Percentiles rank a stretch among this genome's conserved stretches.
Evolutionary conservation across 23 tunicate genomes (phyloP).

Genomic region (Corella eumyota): DNA sequence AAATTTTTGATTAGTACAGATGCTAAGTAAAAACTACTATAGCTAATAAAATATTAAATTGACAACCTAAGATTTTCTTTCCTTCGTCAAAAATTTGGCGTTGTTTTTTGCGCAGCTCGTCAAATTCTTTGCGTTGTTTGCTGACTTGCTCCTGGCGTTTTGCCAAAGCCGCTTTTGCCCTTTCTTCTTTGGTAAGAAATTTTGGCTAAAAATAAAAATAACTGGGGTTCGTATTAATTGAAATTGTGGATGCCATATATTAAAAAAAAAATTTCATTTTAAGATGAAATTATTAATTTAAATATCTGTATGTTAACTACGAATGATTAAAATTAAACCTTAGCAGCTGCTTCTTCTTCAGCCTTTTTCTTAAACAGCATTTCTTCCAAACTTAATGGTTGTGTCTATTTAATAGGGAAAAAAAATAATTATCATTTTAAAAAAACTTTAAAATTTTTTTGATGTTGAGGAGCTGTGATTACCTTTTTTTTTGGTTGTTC

Average conservation of each 20-base stretch:
- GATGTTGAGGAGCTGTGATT: too few relatives aligned
- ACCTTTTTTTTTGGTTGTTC: constrained; percentile 28
- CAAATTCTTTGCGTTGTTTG: constrained; percentile 48
- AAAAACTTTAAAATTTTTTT: neutral
- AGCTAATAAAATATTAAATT: neutral
- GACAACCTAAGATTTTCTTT: constrained; percentile 36
- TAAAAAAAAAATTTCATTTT: too few relatives aligned
- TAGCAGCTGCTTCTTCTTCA: constrained; percentile 83
- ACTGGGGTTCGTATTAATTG: neutral
- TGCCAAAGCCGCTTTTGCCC: constrained; percentile 85
- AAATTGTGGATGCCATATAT: too few relatives aligned
- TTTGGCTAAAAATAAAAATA: constrained; percentile 53
- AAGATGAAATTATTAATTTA: too few relatives aligned
- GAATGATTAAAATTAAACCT: too few relatives aligned
- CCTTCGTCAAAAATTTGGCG: constrained; percentile 92
- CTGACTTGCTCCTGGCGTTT: constrained; percentile 73
- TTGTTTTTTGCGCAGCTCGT: constrained; percentile 75
- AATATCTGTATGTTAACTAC: too few relatives aligned
- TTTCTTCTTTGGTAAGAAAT: constrained; percentile 74
- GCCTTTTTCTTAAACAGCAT: constrained; percentile 85
- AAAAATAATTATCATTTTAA: neutral
- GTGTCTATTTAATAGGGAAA: constrained; percentile 18
- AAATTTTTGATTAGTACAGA: too few relatives aligned
- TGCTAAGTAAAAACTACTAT: neutral
- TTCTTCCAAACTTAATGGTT: constrained; percentile 92